Evolutionary conservation across 2,113 vertebrate genomes (phyloP), one percentile per base, ranked within the genome.

Genomic region (Mohoua ochrocephala): DNA sequence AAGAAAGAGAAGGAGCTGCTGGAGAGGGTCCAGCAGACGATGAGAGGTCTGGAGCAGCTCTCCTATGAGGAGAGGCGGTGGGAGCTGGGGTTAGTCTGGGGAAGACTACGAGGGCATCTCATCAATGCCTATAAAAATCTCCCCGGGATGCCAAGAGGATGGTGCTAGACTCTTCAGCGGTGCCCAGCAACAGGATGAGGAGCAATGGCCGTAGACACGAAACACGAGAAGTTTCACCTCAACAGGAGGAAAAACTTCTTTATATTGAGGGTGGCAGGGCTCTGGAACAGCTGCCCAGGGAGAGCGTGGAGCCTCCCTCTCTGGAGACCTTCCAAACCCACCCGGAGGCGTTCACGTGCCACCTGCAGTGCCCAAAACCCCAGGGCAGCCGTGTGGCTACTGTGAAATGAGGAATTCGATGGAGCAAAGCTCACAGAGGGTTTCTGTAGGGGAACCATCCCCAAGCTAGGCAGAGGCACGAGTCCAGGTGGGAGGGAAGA

Each of bases 301-400:
- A n/a, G 24, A 14, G 5, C 2, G 0, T 9, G 37, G 23, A 15
- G 24, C 37, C 3, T 41, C 28, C 53, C 28, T 31, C 16, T 45
- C 69, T 12, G 53, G 53, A n/a, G 33, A 42, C 44, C 14, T 39
- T 6, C 60, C 77, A 59, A 52, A 47, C n/a, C 23, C 53, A 12
- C 44, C 69, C 44, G 77, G 60, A 67, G n/a, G 16, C 2, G 6
- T 75, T 30, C 24, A 39, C 10, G 23, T 52, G 45, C 10, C 33
- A 30, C 53, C 52, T 30, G 44, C 13, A 6, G 41, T 9, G 15
- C 31, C 24, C 54, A 24, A 16, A 35, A 5, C 5, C 26, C 27
- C 11, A 4, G 64, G 61, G n/a, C 65, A 3, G 30, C 44, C 7
- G 0, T 3, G 1, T 2, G 49, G 22, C 12, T 9, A 17, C 56